Base-by-base conservation (phyloP, 2,888 invertebrate genomes). In the Heliconius ethilla region DNA sequence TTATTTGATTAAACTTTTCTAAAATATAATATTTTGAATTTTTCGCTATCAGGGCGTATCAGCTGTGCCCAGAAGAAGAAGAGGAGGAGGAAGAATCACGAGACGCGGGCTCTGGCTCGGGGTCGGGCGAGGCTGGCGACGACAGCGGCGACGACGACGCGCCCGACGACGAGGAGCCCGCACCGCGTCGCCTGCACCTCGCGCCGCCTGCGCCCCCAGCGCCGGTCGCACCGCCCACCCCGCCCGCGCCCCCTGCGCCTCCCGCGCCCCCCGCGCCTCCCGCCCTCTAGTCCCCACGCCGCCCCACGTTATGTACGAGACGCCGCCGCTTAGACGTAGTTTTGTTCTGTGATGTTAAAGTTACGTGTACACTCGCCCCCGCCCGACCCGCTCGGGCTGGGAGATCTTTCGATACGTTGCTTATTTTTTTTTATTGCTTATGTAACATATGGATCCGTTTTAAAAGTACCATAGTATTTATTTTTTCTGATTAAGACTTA, bases 391-490 rank as follows among this genome's bases (percentile, higher is more conserved):
- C 76, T 65, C 63, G 77, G 80, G 74, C 66, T 69, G 67, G 70
- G 79, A 79, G 78, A 81, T 81, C 79, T 81, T 81, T 80, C 79
- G 82, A 78, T 81, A 83, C 84, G 80, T 81, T 83, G 79, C 78
- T 80, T 82, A 82, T 80, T 80, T 82, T 84, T 84, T 84, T 84
- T 85, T 86, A 86, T 86, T 87, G 86, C 89, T 88, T 89, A 87
- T 88, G 84, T 90, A 88, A 89, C 86, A 88, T 89, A 89, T 89
- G 86, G 88, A 89, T 91, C 89, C 88, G 91, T 91, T 91, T 92
- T 89, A 89, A 91, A 90, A 90, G 87, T 91, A 90, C 89, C 89
- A 88, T 92, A 91, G 88, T 92, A 92, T 92, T 92, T 92, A 92
- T 92, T 92, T 88, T 87, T 87, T 86, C 85, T 84, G 89, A 87